Percentiles rank a stretch among this genome's conserved stretches.
Evolutionary conservation across 2,113 vertebrate species (phyloP).

Genomic region (Megaceryle maxima): DNA sequence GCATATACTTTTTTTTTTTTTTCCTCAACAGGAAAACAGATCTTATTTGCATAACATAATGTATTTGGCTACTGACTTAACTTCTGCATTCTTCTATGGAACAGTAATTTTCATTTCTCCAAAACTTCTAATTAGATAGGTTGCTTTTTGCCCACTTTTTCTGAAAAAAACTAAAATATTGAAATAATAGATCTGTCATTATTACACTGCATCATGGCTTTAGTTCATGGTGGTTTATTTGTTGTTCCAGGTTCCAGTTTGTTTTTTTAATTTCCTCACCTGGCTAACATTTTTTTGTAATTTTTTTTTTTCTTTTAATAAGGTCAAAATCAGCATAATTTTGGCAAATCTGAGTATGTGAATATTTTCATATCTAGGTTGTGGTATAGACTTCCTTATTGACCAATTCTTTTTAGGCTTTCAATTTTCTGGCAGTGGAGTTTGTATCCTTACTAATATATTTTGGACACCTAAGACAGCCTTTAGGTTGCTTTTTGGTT

Average conservation of each 20-base stretch:
- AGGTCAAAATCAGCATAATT: not conserved
- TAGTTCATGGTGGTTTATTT: not conserved
- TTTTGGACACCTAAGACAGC: not conserved
- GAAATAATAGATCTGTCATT: not conserved
- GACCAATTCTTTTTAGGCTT: not conserved
- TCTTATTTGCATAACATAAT: not conserved
- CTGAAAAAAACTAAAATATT: not conserved
- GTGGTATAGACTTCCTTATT: not conserved
- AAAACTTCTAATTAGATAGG: not conserved
- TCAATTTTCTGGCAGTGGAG: not conserved
- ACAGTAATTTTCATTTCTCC: not conserved
- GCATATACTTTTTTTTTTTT: not conserved
- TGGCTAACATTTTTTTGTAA: not conserved
- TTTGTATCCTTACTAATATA: not conserved
- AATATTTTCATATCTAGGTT: not conserved
- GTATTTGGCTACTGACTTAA: not conserved
- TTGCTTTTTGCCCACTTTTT: not conserved
- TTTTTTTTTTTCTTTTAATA: not conserved
- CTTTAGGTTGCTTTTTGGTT: not conserved
- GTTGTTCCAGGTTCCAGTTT: not conserved
- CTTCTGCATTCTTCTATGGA: not conserved
- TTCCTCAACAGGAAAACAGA: not conserved
- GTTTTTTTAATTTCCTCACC: not conserved
- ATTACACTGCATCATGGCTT: not conserved
- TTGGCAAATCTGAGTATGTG: not conserved